phyloP scores from a whole-genome alignment of 2,113 vertebrate genomes.

The Leptosomus discolor region DNA sequence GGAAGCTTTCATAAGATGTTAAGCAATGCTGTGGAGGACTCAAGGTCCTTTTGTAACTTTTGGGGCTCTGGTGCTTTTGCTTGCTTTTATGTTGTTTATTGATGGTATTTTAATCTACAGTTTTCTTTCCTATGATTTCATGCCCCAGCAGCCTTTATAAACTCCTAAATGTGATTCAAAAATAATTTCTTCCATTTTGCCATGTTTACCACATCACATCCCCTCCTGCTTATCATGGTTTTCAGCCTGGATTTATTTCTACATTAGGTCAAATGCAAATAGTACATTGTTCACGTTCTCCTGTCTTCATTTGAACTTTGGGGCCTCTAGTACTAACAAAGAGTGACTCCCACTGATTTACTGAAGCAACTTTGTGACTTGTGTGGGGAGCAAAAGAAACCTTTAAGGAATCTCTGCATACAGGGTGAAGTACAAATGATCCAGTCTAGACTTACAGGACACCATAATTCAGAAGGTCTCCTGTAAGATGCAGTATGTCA shows the following conservation, averaged over 20 bases:
- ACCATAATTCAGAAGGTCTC: not conserved
- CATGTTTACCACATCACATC: not conserved
- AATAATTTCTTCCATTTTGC: not conserved
- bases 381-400: not conserved
- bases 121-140: not conserved
- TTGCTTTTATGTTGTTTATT: not conserved
- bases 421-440: not conserved
- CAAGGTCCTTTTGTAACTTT: not conserved
- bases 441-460: not conserved
- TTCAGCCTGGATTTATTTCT: not conserved
- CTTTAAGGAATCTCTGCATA: not conserved
- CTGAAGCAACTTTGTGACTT: not conserved
- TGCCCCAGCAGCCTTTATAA: not conserved
- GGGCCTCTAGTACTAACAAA: not conserved
- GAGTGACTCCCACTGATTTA: not conserved
- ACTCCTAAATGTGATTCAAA: not conserved
- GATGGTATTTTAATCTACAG: not conserved
- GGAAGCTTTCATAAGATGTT: not conserved
- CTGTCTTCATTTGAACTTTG: not conserved
- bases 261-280: not conserved
- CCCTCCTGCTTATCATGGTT: not conserved
- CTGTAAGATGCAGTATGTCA: not conserved
- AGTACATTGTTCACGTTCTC: not conserved
- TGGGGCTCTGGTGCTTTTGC: not conserved
- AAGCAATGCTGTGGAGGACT: not conserved